Evolutionary conservation across 1,140 invertebrate genomes (phyloP).

Genomic region (Wiebesia pumilae): DNA sequence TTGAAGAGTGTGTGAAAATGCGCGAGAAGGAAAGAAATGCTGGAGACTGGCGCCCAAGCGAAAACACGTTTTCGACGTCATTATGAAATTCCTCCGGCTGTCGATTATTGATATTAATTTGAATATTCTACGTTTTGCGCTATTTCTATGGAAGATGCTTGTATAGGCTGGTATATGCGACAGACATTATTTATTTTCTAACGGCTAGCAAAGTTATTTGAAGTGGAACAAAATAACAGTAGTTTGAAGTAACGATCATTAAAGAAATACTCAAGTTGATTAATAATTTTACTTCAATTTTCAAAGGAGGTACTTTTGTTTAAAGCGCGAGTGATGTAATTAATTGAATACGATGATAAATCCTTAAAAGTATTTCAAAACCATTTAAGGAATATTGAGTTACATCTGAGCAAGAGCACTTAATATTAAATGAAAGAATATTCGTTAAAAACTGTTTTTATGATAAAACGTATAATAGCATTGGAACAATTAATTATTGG

Average conservation of each 20-base stretch:
- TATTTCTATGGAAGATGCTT: neutral
- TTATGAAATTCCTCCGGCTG: conserved; percentile 40
- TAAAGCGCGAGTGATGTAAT: neutral
- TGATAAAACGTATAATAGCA: too few relatives aligned
- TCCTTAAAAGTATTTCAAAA: neutral
- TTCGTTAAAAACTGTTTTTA: too few relatives aligned
- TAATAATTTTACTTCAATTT: conserved; percentile 7
- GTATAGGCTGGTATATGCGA: neutral
- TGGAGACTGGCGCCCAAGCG: neutral
- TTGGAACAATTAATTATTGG: too few relatives aligned
- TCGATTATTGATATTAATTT: conserved; percentile 42
- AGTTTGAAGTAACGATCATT: neutral
- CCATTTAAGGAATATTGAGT: neutral
- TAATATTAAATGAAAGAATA: too few relatives aligned
- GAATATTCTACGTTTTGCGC: conserved; percentile 12
- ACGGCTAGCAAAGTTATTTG: neutral
- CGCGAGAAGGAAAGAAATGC: conserved; percentile 13
- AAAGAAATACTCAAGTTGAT: neutral
- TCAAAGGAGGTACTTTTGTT: neutral
- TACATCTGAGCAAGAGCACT: too few relatives aligned
- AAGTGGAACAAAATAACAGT: conserved; percentile 8
- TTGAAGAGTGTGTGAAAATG: conserved; percentile 24
- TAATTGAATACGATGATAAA: neutral
- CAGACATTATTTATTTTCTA: neutral
- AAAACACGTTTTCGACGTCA: conserved; percentile 30